Base-by-base conservation (phyloP, 2,797 vertebrate species). In the Corythornis leucogaster region DNA sequence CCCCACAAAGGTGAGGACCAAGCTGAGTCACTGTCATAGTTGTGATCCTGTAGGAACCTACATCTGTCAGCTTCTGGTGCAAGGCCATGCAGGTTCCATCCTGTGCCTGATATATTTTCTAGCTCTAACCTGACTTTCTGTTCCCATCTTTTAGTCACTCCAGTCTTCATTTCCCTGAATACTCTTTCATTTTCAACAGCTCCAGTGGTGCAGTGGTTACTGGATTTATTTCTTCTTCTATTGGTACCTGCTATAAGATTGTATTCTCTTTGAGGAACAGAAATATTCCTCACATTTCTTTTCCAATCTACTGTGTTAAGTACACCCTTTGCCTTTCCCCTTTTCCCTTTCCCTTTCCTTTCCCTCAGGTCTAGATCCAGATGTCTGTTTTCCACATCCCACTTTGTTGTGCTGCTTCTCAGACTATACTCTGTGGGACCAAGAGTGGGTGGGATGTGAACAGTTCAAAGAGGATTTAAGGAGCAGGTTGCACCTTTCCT, bases 321-420 rank as follows among this genome's bases (percentile, higher is more conserved):
- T 19, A 26, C 30, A 30, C 2, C 48, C 48, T 51, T 88, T 70
- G 75, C 8, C 55, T 58, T 87, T 64, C 83, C 15, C 55, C 62
- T 85, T 64, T 85, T 13, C 8, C 48, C 15, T 86, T 70, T 78
- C 6, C 55, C 62, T 87, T 64, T 85, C 15, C 40, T 89, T 85
- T 90, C 8, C 19, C 89, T 76, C 74, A 61, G 13, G 48, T 78
- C 87, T 92, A 81, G 46, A 74, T 70, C 62, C 83, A 95, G 61
- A 85, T 46, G 51, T 90, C 78, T 94, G 73, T 83, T 95, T 87
- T 61, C 57, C 71, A 61, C 62, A 73, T 78, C 20, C 7, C 35
- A 15, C 40, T 33, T 33, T 85, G 82, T 85, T 58, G 28, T 64
- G 26, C 42, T 45, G 35, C 33, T 93, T 57, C 85, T 89, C 91